Base-by-base conservation (phyloP, 2,888 invertebrate species). In the Ophion costatus region DNA sequence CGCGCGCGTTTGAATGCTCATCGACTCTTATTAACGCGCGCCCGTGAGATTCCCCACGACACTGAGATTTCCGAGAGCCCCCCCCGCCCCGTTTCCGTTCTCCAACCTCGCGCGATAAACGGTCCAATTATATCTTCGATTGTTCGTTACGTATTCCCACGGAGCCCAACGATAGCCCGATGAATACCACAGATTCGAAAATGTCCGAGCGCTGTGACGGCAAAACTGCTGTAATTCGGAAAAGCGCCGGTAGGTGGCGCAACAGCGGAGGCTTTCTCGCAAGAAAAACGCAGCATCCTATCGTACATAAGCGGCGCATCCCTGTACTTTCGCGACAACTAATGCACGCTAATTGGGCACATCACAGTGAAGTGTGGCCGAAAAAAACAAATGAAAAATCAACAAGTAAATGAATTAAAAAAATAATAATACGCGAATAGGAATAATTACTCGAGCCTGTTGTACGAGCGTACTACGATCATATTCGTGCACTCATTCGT, bases 11-110 rank as follows among this genome's bases (percentile, higher is more conserved):
- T 17, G 17, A 45, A 63, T 63, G 74, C 64, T 71, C 10, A 56
- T 63, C 63, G 42, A 63, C 51, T 79, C 56, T 51, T 14, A 29
- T 17, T 17, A 51, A 51, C 17, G 17, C 14, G 17, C 14, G 56
- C 56, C 57, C 59, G 67, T 66, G 42, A 79, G 61, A 69, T 74
- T 69, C 33, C 33, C 38, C 20, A 57, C 61, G 61, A 22, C 24
- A 22, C 61, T 14, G 10, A 20, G 29, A 73, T 61, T 73, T 42
- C 59, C 73, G 59, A 33, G 29, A 10, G 17, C 20, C 33, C 17
- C 56, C 20, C 29, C 29, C 57, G 20, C 45, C 71, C 20, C 9
- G 38, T 66, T 82, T 82, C 82, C 82, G 82, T 77, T 71, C 42
- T 29, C 61, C 56, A 59, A 29, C 71, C 3, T 14, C 20, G 57